Evolutionary conservation across 2,888 invertebrate species (phyloP).

Genomic region (Idaea biselata): DNA sequence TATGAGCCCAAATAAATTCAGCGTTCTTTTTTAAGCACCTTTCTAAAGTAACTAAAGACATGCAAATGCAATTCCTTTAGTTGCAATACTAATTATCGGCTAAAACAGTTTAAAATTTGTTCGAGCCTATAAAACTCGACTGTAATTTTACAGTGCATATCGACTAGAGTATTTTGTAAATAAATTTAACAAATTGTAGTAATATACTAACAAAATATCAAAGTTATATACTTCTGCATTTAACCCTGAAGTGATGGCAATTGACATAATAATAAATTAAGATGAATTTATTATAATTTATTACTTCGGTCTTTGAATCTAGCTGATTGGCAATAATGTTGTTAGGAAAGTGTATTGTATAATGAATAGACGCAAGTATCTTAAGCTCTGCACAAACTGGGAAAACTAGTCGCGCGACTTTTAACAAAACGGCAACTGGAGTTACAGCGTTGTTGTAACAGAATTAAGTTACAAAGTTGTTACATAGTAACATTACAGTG

Average conservation of each 20-base stretch:
- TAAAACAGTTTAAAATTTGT: neutral
- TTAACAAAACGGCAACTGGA: neutral
- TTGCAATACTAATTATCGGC: neutral
- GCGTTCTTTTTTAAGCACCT: too few species aligned
- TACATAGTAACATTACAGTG: too few species aligned
- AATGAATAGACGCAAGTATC: constrained; percentile 53
- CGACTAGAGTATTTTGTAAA: constrained; percentile 69
- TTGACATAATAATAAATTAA: constrained; percentile 47
- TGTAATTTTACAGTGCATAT: constrained; percentile 70
- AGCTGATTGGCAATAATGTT: constrained; percentile 74
- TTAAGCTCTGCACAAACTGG: constrained; percentile 64
- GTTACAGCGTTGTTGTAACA: neutral
- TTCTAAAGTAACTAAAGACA: too few species aligned
- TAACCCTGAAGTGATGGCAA: constrained; percentile 50
- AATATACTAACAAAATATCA: constrained; percentile 38
- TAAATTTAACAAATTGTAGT: constrained; percentile 52
- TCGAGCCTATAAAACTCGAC: constrained; percentile 45
- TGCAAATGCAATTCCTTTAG: too few species aligned
- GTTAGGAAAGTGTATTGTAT: constrained; percentile 55
- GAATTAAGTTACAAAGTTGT: neutral
- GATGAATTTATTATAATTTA: constrained; percentile 29
- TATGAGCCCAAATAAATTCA: too few species aligned
- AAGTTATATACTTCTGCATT: constrained; percentile 60
- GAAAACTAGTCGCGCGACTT: constrained; percentile 12
- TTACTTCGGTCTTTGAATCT: constrained; percentile 54